phyloP scores from a whole-genome alignment of 2,888 invertebrate genomes.

The Spatulosminthurus flaviceps region DNA sequence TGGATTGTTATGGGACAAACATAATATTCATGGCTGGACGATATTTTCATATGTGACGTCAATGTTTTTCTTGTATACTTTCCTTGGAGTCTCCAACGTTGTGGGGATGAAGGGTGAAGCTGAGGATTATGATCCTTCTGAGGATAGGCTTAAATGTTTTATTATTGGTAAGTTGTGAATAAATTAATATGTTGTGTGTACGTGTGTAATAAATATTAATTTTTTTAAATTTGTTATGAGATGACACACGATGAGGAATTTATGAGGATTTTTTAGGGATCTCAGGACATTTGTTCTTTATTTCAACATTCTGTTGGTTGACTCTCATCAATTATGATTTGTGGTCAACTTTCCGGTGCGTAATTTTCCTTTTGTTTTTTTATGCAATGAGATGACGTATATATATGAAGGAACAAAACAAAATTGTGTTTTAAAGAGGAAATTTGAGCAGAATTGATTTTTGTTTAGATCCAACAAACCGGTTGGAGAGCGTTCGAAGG shows the following conservation, averaged over 20 bases:
- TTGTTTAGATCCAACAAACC: slow-evolving; percentile 42
- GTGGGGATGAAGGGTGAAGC: slow-evolving; percentile 18
- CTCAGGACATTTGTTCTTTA: slow-evolving; percentile 56
- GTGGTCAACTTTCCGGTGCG: slow-evolving; percentile 61
- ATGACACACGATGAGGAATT: too few relatives aligned
- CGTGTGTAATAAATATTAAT: too few relatives aligned
- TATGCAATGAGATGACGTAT: too few relatives aligned
- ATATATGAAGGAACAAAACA: too few relatives aligned
- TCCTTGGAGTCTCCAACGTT: slow-evolving; percentile 41
- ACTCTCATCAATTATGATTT: slow-evolving; percentile 60
- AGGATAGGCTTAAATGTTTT: slow-evolving; percentile 20
- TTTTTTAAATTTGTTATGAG: too few relatives aligned
- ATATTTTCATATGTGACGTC: slow-evolving; percentile 38
- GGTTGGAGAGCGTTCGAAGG: slow-evolving; percentile 40
- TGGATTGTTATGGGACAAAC: slow-evolving; percentile 42
- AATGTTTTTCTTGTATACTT: slow-evolving; percentile 50
- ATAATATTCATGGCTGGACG: slow-evolving; percentile 50
- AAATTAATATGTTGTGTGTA: background rate
- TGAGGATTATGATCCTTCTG: background rate
- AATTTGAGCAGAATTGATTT: background rate
- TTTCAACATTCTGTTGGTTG: slow-evolving; percentile 59
- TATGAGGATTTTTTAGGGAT: too few relatives aligned
- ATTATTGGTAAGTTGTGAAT: slow-evolving; percentile 34
- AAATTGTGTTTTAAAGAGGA: background rate
- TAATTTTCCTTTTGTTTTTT: too few relatives aligned